Evolutionary conservation across 2,888 invertebrate species (phyloP).

Genomic region (Acrobasis suavella): DNA sequence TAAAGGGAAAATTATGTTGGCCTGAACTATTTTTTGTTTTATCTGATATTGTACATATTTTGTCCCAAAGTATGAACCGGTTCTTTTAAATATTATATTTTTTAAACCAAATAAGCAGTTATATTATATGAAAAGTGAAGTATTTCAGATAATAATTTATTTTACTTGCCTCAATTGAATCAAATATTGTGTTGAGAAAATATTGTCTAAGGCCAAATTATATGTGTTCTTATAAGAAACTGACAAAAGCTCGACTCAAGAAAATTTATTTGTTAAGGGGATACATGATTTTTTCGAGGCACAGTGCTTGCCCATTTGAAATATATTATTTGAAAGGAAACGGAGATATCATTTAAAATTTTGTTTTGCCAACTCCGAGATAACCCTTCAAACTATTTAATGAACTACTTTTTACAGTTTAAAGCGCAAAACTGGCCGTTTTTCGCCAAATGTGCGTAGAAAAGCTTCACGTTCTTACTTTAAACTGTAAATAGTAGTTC

Average conservation of each 20-base stretch:
- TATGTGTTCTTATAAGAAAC: not conserved
- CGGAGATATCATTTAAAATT: no score
- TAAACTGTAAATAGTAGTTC: no score
- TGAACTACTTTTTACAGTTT: no score
- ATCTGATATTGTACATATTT: not conserved
- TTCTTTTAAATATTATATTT: not conserved
- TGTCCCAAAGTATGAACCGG: no score
- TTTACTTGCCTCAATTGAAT: not conserved
- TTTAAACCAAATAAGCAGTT: not conserved
- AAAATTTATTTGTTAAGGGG: not conserved
- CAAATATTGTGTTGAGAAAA: not conserved
- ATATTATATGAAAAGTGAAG: not conserved
- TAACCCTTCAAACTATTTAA: no score
- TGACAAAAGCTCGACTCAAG: slow-evolving; percentile 2
- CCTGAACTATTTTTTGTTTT: slow-evolving; percentile 1
- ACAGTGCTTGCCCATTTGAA: no score
- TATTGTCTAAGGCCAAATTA: not conserved
- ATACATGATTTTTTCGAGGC: no score
- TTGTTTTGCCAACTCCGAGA: no score
- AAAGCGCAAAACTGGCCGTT: no score
- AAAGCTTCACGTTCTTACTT: no score
- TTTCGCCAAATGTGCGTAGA: no score
- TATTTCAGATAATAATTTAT: not conserved
- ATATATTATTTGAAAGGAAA: no score
- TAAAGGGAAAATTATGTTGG: not conserved